Evolutionary conservation across 2,113 vertebrate genomes (phyloP), one percentile per base, ranked within the genome.

Genomic region (Eurystomus gularis): DNA sequence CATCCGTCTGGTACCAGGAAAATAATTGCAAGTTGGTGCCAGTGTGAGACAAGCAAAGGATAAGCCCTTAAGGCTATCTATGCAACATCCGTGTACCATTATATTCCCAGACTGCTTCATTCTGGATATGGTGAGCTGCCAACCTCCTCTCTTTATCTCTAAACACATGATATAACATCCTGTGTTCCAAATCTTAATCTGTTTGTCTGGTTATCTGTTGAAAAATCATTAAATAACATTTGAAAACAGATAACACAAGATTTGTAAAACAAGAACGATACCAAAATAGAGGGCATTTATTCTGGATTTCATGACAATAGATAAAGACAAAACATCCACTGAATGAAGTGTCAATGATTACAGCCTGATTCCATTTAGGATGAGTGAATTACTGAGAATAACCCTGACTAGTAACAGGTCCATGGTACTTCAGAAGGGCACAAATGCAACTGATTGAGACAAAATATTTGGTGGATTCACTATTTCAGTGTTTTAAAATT

Each of bases 11-110:
- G 48, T 76, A 96, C 66, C 26, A 82, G 82, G 65, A 87, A 91
- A 95, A 89, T 79, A 95, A 84, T 37, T 82, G 72, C 88, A 94
- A 91, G 69, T 42, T 86, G 60, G 42, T 96, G 86, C 61, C 88
- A 94, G 60, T 17, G 52, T 57, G 69, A 94, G 77, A 91, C 65
- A 86, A 81, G 69, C 39, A 44, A 86, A 69, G 57, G 39, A 82
- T 35, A 51, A 85, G 61, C 77, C 89, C 93, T 90, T 65, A 76
- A 91, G 91, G 91, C 83, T 44, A 58, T 60, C 83, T 87, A 21
- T 40, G 52, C 90, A 94, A 91, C 69, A 95, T 58, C 24, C 0
- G 0, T 37, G 31, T 44, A 66, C 46, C 88, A 86, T 60, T 83
- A 82, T 57, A 72, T 28, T 87, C 44, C 49, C 86, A 94, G 86